Percentiles rank a stretch among this genome's conserved stretches.
phyloP scores from a whole-genome alignment of 1,140 invertebrate species.

The Adelges cooleyi region DNA sequence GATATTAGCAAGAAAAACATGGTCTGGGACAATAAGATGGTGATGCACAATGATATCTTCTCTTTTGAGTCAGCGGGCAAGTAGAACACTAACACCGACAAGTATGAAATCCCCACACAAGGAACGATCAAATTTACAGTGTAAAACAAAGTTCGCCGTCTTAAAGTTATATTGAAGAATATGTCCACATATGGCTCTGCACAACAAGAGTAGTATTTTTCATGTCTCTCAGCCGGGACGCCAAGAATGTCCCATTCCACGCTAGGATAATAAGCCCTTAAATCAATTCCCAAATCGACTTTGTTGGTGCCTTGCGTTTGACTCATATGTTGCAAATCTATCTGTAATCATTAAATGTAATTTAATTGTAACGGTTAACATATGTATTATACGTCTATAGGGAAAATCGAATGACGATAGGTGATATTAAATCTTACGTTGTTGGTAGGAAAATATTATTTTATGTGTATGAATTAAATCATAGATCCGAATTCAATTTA shows the following conservation, averaged over 20 bases:
- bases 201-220: slow-evolving; percentile 82
- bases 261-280: slow-evolving; percentile 88
- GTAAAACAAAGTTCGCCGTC: slow-evolving; percentile 90
- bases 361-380: no score
- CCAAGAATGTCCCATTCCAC: slow-evolving; percentile 97
- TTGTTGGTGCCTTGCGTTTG: slow-evolving; percentile 64
- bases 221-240: slow-evolving; percentile 79
- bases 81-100: slow-evolving; percentile 91
- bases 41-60: slow-evolving; percentile 96
- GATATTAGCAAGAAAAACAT: slow-evolving; percentile 98
- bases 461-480: no score
- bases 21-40: slow-evolving; percentile 94
- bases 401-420: no score
- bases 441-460: no score
- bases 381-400: no score
- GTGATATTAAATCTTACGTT: no score
- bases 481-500: no score
- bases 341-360: slow-evolving; percentile 51
- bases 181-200: slow-evolving; percentile 82
- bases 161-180: slow-evolving; percentile 93
- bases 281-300: slow-evolving; percentile 78
- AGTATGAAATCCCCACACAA: slow-evolving; percentile 82
- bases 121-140: slow-evolving; percentile 92
- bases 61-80: slow-evolving; percentile 96
- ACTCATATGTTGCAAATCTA: slow-evolving; percentile 82